These are phyloP conservation scores for Drosophila ustulata DNA, from an alignment of 2,888 invertebrate genomes.

Conservation along the genomic window DNA sequence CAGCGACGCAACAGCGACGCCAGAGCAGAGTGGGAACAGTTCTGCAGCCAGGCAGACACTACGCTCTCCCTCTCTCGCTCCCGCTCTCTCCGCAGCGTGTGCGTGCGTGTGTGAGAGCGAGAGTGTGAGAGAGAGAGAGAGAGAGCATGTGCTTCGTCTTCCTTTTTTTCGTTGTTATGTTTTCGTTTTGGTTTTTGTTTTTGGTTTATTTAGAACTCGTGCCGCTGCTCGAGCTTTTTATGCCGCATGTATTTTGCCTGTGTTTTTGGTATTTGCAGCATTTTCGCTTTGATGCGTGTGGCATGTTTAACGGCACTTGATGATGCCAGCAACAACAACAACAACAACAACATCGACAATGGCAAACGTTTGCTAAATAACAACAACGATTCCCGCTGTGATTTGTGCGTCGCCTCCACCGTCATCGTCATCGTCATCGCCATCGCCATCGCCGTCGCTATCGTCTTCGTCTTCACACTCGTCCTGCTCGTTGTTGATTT, in stretches of 20 bases:
- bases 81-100: background rate
- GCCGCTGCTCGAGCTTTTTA: slow-evolving; percentile 48
- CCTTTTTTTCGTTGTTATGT: background rate
- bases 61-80: too few relatives aligned
- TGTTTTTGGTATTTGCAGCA: slow-evolving; percentile 50
- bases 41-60: slow-evolving; percentile 15
- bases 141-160: slow-evolving; percentile 12
- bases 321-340: slow-evolving; percentile 40
- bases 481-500: background rate
- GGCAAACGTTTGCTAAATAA: slow-evolving; percentile 18
- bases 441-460: background rate
- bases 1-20: slow-evolving; percentile 41
- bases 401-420: slow-evolving; percentile 43
- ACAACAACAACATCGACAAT: slow-evolving; percentile 18
- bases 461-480: slow-evolving; percentile 13
- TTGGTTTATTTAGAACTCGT: slow-evolving; percentile 50
- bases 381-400: slow-evolving; percentile 30
- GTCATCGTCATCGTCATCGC: background rate
- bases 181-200: slow-evolving; percentile 7
- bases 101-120: background rate
- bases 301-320: slow-evolving; percentile 69
- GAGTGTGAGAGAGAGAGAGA: slow-evolving; percentile 4
- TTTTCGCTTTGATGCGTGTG: slow-evolving; percentile 71
- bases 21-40: slow-evolving; percentile 62
- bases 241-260: slow-evolving; percentile 50